These are phyloP conservation scores for Masticophis lateralis DNA, from an alignment of 2,797 vertebrate genomes.

Conservation along the genomic window DNA sequence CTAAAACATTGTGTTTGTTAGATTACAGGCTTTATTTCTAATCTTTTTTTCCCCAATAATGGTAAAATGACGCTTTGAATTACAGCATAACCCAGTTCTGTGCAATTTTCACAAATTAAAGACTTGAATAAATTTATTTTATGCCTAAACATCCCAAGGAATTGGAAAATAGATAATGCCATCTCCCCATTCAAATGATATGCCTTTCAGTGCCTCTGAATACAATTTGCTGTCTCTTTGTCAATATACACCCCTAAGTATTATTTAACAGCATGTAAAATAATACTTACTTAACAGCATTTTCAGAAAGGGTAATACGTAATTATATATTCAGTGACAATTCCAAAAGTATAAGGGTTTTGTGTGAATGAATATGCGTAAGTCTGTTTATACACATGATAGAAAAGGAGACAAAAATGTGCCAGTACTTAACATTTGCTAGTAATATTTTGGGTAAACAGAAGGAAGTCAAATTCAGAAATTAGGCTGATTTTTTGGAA, in stretches of 20 bases:
- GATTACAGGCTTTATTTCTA: background rate
- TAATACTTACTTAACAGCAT: conserved; percentile 37
- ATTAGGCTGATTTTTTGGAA: conserved; percentile 28
- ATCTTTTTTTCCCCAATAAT: background rate
- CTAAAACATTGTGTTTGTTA: background rate
- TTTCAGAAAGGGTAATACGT: conserved; percentile 42
- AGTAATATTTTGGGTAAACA: conserved; percentile 51
- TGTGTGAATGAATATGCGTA: conserved; percentile 47
- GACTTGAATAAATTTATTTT: conserved; percentile 48
- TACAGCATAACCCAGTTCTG: conserved; percentile 38
- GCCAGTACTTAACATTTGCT: conserved; percentile 59
- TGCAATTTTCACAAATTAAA: conserved; percentile 47
- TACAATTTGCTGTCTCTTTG: background rate
- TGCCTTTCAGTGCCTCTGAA: conserved; percentile 33
- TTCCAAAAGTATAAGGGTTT: conserved; percentile 47
- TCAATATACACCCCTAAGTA: background rate
- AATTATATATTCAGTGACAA: conserved; percentile 49
- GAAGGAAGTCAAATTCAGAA: conserved; percentile 42
- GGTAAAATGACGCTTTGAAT: background rate
- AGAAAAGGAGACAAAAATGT: conserved; percentile 58
- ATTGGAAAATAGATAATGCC: conserved; percentile 3
- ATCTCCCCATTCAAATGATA: background rate
- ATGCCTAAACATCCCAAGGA: conserved; percentile 53
- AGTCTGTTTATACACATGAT: background rate
- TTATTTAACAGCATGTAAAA: conserved; percentile 33